Percentiles rank a stretch among this genome's conserved stretches.
Evolutionary conservation across 2,797 vertebrate genomes (phyloP).

Genomic region (Pterois miles): DNA sequence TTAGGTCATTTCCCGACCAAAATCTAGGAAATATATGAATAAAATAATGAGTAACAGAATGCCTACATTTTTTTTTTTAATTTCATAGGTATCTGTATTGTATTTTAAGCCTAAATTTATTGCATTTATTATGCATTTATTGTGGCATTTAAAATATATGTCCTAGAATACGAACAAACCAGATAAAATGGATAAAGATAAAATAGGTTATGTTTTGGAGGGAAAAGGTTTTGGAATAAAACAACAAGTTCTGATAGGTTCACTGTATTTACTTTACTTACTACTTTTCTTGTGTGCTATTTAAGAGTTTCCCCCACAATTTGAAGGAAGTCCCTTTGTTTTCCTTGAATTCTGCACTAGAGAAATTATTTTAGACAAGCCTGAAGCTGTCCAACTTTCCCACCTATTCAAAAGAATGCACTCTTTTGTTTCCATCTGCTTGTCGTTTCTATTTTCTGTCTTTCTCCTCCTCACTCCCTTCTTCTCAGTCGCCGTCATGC

Average conservation of each 20-base stretch:
- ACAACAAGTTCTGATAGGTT: not conserved
- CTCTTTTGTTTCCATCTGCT: not conserved
- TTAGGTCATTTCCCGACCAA: not conserved
- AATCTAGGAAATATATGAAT: not conserved
- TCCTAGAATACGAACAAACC: not conserved
- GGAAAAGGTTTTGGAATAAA: not conserved
- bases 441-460: conserved; percentile 1
- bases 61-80: not conserved
- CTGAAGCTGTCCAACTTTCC: not conserved
- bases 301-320: not conserved
- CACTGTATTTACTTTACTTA: not conserved
- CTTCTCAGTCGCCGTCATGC: conserved; percentile 52
- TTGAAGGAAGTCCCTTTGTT: not conserved
- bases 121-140: not conserved
- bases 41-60: not conserved
- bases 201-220: not conserved
- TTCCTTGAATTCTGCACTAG: not conserved
- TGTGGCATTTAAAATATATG: not conserved
- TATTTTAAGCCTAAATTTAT: not conserved
- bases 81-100: not conserved
- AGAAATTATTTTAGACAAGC: not conserved
- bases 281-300: not conserved
- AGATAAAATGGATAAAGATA: too few relatives aligned
- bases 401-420: not conserved
- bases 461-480: not conserved